phyloP scores from a whole-genome alignment of 2,113 vertebrate genomes.

The Prunella fulvescens region DNA sequence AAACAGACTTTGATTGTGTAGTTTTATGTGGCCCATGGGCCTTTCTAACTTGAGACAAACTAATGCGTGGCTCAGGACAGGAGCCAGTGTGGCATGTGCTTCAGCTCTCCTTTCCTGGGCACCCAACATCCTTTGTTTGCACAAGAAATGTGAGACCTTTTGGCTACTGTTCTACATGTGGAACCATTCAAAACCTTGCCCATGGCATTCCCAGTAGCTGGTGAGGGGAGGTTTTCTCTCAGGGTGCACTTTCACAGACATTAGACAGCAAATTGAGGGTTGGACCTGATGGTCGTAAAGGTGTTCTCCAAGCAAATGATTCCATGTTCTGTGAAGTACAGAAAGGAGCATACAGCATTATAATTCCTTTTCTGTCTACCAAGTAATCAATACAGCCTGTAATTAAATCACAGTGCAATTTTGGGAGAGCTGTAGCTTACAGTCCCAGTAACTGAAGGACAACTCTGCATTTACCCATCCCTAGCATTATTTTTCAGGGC shows the following conservation, averaged over 20 bases:
- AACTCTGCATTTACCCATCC: not conserved
- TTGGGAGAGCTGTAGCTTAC: not conserved
- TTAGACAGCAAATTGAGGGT: not conserved
- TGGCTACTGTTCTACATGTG: accelerated
- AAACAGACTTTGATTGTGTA: conserved; percentile 32
- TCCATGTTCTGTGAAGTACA: not conserved
- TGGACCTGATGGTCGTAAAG: not conserved
- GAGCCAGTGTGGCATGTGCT: not conserved
- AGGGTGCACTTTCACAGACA: not conserved
- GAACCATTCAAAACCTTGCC: not conserved
- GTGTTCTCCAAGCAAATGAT: not conserved
- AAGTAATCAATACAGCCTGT: not conserved
- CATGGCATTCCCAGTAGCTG: accelerated
- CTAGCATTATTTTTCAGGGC: not conserved
- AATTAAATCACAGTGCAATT: not conserved
- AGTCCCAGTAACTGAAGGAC: not conserved
- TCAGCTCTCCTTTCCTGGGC: not conserved
- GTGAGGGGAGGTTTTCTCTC: not conserved
- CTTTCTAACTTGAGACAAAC: not conserved
- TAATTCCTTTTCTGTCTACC: not conserved
- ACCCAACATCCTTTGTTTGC: not conserved
- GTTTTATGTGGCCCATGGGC: not conserved
- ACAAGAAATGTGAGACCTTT: not conserved
- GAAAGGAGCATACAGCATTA: not conserved
- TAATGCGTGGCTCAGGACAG: not conserved